Conservation (phyloP, 2,797 vertebrate species). For the Nyctibius grandis region DNA sequence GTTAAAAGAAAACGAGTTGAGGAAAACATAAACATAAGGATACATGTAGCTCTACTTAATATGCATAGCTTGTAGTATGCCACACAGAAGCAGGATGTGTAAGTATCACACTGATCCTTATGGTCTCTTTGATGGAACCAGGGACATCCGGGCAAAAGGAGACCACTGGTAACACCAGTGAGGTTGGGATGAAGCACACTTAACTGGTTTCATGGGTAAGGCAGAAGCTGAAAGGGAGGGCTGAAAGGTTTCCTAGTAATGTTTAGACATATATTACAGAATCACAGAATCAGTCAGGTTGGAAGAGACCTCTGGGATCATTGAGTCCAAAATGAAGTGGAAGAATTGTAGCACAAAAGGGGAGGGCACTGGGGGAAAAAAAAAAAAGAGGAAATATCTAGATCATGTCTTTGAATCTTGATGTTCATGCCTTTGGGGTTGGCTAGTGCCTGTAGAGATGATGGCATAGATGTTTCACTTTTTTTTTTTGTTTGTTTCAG, state of each 20-base stretch:
- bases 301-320: too few relatives aligned
- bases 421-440: neutral
- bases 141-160: neutral
- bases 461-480: neutral
- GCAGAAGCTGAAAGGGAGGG: neutral
- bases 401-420: neutral
- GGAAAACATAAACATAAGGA: neutral
- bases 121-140: neutral
- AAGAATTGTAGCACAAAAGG: neutral
- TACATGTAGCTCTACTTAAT: neutral
- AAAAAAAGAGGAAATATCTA: neutral
- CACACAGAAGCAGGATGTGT: neutral
- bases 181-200: neutral
- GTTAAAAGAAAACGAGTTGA: neutral
- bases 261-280: neutral
- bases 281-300: too few relatives aligned
- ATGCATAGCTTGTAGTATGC: neutral
- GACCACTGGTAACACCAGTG: neutral
- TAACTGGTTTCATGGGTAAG: neutral
- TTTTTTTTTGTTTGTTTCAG: neutral
- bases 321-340: too few relatives aligned
- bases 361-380: neutral
- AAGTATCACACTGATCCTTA: neutral
- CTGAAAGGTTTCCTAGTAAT: neutral
- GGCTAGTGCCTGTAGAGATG: neutral